A percentile compares a stretch with the other conserved stretches of the same genome.
Evolutionary conservation across 2,797 vertebrate species (phyloP).

Genomic region (Eulemur rubriventer): DNA sequence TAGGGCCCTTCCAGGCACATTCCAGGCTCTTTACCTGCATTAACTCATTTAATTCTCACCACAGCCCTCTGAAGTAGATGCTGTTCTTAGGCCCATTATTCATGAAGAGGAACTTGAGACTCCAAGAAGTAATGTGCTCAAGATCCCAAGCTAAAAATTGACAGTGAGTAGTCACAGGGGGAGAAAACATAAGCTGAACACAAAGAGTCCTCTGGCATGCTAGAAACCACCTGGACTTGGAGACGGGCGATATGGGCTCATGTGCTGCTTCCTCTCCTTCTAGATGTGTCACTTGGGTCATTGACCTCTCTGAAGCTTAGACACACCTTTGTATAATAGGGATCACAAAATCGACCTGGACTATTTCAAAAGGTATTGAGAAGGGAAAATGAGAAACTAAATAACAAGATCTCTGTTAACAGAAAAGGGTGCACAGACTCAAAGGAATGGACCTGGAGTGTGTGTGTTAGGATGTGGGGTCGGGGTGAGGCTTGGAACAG

Average conservation of each 20-base stretch:
- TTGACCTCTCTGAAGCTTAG: background rate
- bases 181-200: background rate
- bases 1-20: background rate
- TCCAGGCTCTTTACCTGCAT: background rate
- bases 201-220: background rate
- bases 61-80: background rate
- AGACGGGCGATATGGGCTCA: fast-evolving
- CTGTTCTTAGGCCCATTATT: background rate
- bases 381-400: background rate
- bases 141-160: background rate
- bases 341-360: background rate
- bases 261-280: background rate
- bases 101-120: background rate
- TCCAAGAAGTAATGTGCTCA: background rate
- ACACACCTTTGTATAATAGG: background rate
- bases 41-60: background rate
- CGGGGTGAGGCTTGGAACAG: background rate
- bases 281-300: background rate
- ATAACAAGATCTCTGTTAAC: background rate
- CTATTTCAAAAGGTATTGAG: background rate
- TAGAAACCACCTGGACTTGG: background rate
- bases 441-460: background rate
- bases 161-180: background rate
- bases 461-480: background rate
- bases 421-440: background rate